Conservation (phyloP, 2,797 vertebrate species). For the Phrynocephalus guinanensis region DNA sequence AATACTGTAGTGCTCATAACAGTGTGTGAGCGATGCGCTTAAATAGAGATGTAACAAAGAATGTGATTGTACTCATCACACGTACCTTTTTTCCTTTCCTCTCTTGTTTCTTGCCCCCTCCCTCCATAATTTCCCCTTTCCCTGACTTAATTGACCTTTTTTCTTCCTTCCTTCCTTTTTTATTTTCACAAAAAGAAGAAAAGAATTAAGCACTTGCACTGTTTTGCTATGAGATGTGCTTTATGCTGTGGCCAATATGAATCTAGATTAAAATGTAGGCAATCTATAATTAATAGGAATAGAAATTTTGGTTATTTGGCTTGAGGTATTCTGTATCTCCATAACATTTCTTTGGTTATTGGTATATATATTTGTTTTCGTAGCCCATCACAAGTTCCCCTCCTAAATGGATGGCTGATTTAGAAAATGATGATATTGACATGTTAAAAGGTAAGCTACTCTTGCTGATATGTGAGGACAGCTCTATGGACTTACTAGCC, state of each 20-base stretch:
- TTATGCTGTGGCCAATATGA: not conserved
- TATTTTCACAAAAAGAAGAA: too few relatives aligned
- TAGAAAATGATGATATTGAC: slow-evolving; percentile 97
- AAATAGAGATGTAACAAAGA: too few relatives aligned
- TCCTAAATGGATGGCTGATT: slow-evolving; percentile 98
- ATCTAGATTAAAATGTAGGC: accelerated
- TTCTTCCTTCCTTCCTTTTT: too few relatives aligned
- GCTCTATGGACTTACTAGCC: not conserved
- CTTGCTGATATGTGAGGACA: not conserved
- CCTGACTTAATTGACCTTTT: too few relatives aligned
- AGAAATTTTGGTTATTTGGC: not conserved
- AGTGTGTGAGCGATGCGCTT: too few relatives aligned
- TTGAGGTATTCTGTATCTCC: not conserved
- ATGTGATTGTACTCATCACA: too few relatives aligned
- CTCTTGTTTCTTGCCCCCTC: too few relatives aligned
- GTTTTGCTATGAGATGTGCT: not conserved
- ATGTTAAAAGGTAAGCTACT: slow-evolving; percentile 92
- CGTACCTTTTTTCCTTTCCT: too few relatives aligned
- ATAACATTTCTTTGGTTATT: not conserved
- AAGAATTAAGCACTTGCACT: too few relatives aligned
- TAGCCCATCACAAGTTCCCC: slow-evolving; percentile 96
- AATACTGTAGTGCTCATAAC: too few relatives aligned
- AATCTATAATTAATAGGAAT: not conserved
- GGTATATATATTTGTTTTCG: slow-evolving; percentile 39
- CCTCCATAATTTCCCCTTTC: too few relatives aligned